A percentile compares a stretch with the other conserved stretches of the same genome.
Conservation (phyloP, 2,113 vertebrate genomes). For the Terrapene triunguis region DNA sequence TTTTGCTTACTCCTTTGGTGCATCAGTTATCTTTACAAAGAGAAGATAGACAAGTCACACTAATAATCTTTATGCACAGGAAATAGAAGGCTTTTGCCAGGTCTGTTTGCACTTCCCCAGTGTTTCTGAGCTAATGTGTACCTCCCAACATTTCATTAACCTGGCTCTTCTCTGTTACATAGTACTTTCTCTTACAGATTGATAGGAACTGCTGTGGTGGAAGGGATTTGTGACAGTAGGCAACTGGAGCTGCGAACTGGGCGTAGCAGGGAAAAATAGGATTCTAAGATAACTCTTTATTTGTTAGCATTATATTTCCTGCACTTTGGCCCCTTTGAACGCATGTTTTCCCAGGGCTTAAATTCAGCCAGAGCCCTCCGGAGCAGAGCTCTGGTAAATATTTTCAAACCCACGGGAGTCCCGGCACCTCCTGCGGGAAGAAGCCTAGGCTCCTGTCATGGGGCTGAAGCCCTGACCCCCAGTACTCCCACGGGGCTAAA, state of each 20-base stretch:
- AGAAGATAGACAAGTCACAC: background rate
- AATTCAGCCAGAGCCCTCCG: too few relatives aligned
- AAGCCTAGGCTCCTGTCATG: too few relatives aligned
- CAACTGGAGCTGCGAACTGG: conserved; percentile 27
- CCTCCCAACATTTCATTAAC: conserved; percentile 40
- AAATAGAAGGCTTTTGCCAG: background rate
- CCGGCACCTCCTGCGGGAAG: too few relatives aligned
- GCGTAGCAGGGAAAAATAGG: background rate
- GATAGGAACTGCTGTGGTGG: conserved; percentile 18
- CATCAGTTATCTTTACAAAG: background rate
- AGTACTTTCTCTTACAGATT: conserved; percentile 51
- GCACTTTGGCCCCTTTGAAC: background rate
- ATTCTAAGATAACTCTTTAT: conserved; percentile 7
- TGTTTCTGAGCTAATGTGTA: conserved; percentile 37
- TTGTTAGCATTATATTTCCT: background rate
- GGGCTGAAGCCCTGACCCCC: too few relatives aligned
- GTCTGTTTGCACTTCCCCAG: background rate
- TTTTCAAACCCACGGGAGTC: too few relatives aligned
- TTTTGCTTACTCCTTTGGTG: fast-evolving
- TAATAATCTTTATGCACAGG: background rate
- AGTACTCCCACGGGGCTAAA: too few relatives aligned
- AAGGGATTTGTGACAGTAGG: conserved; percentile 12
- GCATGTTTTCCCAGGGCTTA: background rate
- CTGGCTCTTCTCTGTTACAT: background rate
- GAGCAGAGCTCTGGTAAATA: too few relatives aligned